A percentile compares a stretch with the other conserved stretches of the same genome.
phyloP scores from a whole-genome alignment of 2,113 vertebrate genomes.

The human (Homo sapiens) region GRCh38 chr12:29449001-29449500 shows the following conservation, averaged over 20 bases:
- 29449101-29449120: not conserved
- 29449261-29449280: not conserved
- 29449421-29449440: too few species aligned
- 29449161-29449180: not conserved
- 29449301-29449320: not conserved
- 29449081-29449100: not conserved
- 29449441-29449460: too few species aligned
- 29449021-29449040: not conserved
- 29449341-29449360: not conserved
- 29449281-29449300: not conserved
- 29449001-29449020: not conserved
- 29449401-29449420: too few species aligned
- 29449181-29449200: not conserved
- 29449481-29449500: too few species aligned
- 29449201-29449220: not conserved
- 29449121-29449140: not conserved
- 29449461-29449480: too few species aligned
- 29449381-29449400: too few species aligned
- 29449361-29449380: not conserved
- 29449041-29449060: not conserved
- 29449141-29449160: not conserved
- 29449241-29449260: not conserved
- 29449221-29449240: not conserved
- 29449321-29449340: not conserved
- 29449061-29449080: not conserved